Evolutionary conservation across 2,113 vertebrate species (phyloP).

Genomic region (Perca schrenkii): DNA sequence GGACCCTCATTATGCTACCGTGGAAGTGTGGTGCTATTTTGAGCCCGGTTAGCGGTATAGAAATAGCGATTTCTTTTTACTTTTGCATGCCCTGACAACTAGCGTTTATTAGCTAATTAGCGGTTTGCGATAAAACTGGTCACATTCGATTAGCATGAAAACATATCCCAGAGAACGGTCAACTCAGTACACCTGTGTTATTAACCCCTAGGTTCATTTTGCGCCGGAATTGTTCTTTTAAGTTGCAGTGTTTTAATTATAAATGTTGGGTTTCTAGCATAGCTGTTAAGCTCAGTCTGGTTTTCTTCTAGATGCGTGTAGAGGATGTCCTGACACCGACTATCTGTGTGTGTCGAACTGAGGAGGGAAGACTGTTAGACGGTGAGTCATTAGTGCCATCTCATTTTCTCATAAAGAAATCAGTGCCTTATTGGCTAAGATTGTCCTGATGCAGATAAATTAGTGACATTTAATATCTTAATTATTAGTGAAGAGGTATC

Average conservation of each 20-base stretch:
- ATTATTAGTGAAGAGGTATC: not conserved
- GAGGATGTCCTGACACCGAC: slow-evolving; percentile 89
- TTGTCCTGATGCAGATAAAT: not conserved
- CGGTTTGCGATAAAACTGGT: no score
- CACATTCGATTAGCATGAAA: no score
- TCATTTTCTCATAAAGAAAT: not conserved
- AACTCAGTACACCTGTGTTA: no score
- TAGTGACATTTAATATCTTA: not conserved
- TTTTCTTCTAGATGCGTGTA: slow-evolving; percentile 85
- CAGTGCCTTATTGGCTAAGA: not conserved
- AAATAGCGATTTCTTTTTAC: no score
- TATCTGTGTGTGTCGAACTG: slow-evolving; percentile 90
- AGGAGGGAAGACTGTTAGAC: slow-evolving; percentile 88
- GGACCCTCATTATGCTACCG: no score
- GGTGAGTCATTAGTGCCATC: slow-evolving; percentile 75
- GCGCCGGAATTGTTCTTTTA: no score
- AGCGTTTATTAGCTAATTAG: no score
- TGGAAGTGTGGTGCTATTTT: no score
- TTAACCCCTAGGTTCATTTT: no score
- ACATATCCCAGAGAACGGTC: no score
- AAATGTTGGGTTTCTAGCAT: not conserved
- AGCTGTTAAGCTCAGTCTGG: not conserved
- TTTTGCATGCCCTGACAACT: no score
- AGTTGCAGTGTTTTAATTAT: not conserved
- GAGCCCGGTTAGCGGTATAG: no score